Evolutionary conservation across 2,888 invertebrate species (phyloP).

Genomic region (Sepioteuthis lessoniana): DNA sequence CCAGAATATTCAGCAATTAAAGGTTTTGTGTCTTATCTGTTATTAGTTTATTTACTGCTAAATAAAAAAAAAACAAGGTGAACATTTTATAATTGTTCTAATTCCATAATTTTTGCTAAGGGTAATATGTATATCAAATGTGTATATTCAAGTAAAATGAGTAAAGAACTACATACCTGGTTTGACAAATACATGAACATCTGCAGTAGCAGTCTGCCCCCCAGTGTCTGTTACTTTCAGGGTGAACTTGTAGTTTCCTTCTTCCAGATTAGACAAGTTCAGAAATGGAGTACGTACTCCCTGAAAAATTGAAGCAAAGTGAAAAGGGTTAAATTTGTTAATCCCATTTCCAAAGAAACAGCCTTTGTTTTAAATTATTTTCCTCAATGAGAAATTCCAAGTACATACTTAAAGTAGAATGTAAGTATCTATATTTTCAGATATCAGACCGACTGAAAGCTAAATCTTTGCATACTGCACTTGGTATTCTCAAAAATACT

Average conservation of each 20-base stretch:
- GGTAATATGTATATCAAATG: no score
- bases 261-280: constrained; percentile 90
- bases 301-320: constrained; percentile 73
- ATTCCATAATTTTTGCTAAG: no score
- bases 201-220: constrained; percentile 89
- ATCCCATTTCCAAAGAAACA: background rate
- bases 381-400: no score
- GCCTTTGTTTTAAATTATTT: no score
- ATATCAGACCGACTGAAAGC: background rate
- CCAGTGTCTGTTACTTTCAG: constrained; percentile 93
- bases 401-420: background rate
- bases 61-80: no score
- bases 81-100: no score
- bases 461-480: no score
- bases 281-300: constrained; percentile 92
- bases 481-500: no score
- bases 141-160: background rate
- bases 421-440: background rate
- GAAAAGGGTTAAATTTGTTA: background rate
- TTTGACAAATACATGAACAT: constrained; percentile 94
- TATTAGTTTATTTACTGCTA: no score
- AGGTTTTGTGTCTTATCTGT: no score
- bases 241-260: constrained; percentile 94
- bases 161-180: constrained; percentile 75
- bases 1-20: no score